phyloP scores from a whole-genome alignment of 2,797 vertebrate genomes.

The Zalophus californianus region DNA sequence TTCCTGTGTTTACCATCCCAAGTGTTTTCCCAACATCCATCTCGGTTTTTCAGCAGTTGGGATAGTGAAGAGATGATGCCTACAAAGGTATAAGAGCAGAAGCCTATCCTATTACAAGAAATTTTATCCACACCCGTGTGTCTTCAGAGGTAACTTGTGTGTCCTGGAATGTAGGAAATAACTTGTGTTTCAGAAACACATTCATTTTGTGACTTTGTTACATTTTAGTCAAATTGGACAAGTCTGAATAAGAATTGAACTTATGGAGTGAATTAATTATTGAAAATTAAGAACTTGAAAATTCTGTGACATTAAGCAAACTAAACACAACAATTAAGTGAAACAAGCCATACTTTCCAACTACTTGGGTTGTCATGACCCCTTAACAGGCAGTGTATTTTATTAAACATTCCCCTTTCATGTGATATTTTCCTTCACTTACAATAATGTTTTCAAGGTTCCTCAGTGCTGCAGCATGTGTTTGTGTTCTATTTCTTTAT shows the following conservation, averaged over 20 bases:
- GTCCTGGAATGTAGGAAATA: neutral
- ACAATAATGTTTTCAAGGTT: neutral
- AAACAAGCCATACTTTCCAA: neutral
- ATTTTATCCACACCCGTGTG: neutral
- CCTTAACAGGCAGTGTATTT: neutral
- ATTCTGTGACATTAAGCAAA: slow-evolving; percentile 32
- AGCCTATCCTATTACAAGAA: neutral
- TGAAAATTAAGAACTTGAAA: slow-evolving; percentile 59
- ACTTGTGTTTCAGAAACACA: neutral
- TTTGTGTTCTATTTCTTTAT: neutral
- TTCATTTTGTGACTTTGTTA: neutral
- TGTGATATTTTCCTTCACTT: neutral
- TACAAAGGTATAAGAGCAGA: neutral
- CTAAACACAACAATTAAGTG: slow-evolving; percentile 9
- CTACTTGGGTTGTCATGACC: neutral
- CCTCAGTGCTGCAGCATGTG: neutral
- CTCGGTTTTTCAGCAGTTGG: neutral
- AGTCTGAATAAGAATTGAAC: neutral
- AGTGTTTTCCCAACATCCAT: neutral
- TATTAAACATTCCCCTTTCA: neutral
- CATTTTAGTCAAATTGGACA: neutral
- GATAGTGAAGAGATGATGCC: neutral
- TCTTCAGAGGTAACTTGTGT: neutral
- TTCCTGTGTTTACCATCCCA: neutral
- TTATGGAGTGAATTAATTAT: neutral